phyloP scores from a whole-genome alignment of 2,888 invertebrate species.

The Acanthosepion lycidas region DNA sequence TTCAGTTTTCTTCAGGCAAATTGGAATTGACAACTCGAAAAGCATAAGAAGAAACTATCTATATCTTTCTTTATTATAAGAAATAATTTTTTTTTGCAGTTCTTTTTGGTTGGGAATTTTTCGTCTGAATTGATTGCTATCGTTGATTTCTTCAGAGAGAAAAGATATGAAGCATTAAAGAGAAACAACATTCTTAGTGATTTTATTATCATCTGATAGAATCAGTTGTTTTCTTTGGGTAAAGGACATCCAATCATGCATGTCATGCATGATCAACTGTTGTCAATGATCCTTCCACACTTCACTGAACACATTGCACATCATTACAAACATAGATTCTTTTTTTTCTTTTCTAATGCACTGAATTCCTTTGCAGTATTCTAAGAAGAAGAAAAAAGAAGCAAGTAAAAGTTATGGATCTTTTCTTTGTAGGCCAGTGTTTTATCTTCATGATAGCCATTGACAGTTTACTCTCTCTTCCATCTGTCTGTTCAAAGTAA shows the following conservation, averaged over 20 bases:
- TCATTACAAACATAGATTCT: background rate
- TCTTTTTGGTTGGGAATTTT: too few relatives aligned
- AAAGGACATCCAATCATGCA: background rate
- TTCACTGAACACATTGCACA: background rate
- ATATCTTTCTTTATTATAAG: too few relatives aligned
- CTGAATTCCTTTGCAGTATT: background rate
- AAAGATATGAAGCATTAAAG: background rate
- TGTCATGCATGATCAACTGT: background rate
- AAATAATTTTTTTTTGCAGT: too few relatives aligned
- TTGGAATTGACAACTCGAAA: too few relatives aligned
- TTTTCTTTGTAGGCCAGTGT: too few relatives aligned
- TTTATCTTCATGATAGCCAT: too few relatives aligned
- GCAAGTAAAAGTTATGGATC: background rate
- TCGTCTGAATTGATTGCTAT: background rate
- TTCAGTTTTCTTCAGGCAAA: too few relatives aligned
- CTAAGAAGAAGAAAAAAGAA: constrained; percentile 2
- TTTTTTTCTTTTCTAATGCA: background rate
- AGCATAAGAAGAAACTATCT: too few relatives aligned
- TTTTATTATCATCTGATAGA: background rate
- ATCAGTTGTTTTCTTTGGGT: background rate
- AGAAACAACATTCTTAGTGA: background rate
- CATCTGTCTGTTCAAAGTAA: too few relatives aligned
- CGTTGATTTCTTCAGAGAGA: background rate
- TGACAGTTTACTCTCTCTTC: too few relatives aligned
- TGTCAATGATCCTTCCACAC: background rate